Conservation (phyloP, 1,140 invertebrate genomes). For the Diorhabda carinulata region DNA sequence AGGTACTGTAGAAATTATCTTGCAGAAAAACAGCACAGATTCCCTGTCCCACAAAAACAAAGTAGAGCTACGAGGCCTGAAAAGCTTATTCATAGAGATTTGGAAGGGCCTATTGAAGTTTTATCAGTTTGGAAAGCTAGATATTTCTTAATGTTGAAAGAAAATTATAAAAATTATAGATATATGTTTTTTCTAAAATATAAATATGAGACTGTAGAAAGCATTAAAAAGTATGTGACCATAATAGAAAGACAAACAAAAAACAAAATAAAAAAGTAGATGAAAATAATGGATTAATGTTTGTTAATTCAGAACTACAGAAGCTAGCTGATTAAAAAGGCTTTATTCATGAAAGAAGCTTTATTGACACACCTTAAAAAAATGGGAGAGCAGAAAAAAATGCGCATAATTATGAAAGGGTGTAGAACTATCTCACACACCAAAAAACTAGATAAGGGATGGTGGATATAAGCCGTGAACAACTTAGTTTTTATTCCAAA, state of each 20-base stretch:
- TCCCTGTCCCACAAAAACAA: conserved; percentile 5
- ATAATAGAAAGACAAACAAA: conserved; percentile 41
- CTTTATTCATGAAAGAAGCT: conserved; percentile 44
- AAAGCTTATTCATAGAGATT: conserved; percentile 37
- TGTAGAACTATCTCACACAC: no score
- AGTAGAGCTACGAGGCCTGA: not conserved
- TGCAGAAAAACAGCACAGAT: conserved; percentile 9
- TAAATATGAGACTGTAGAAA: conserved; percentile 31
- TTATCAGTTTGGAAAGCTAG: conserved; percentile 36
- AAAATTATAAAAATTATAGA: conserved; percentile 39
- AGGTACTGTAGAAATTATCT: conserved; percentile 18
- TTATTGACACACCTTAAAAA: conserved; percentile 49
- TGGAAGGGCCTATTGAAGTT: conserved; percentile 41
- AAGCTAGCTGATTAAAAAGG: conserved; percentile 34
- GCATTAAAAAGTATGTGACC: conserved; percentile 39
- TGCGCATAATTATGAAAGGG: no score
- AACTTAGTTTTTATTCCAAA: conserved; percentile 46
- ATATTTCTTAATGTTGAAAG: conserved; percentile 44
- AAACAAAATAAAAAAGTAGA: conserved; percentile 43
- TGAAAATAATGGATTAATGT: conserved; percentile 50
- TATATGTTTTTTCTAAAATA: conserved; percentile 35
- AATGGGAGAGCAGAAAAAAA: conserved; percentile 49
- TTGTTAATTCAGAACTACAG: conserved; percentile 43
- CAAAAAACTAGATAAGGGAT: conserved; percentile 30
- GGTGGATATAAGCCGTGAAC: conserved; percentile 48